phyloP scores from a whole-genome alignment of 1,140 invertebrate genomes.

The Araneus ventricosus region DNA sequence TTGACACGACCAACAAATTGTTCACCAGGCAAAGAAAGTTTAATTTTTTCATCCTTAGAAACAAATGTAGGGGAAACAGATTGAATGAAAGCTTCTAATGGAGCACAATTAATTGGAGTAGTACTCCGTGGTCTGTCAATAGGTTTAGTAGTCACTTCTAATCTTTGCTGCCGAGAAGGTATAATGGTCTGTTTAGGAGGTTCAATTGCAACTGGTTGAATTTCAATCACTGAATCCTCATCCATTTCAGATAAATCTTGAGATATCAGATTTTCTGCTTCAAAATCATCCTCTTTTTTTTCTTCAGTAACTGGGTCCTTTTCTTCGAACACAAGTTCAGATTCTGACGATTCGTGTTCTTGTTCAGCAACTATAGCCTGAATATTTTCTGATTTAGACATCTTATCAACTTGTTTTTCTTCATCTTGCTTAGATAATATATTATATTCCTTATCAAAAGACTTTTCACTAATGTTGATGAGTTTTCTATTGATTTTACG shows the following conservation, averaged over 20 bases:
- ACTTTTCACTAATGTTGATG: conserved; percentile 60
- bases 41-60: conserved; percentile 77
- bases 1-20: conserved; percentile 76
- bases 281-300: conserved; percentile 76
- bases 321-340: conserved; percentile 65
- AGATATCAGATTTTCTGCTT: conserved; percentile 76
- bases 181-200: conserved; percentile 79
- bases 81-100: conserved; percentile 86
- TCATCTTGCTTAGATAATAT: conserved; percentile 54
- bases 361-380: conserved; percentile 51
- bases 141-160: conserved; percentile 88
- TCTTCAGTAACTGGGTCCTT: background rate
- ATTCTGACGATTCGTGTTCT: conserved; percentile 70
- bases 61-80: conserved; percentile 76
- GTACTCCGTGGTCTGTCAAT: conserved; percentile 92
- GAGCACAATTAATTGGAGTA: conserved; percentile 88
- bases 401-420: conserved; percentile 49
- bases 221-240: conserved; percentile 73
- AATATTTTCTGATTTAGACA: conserved; percentile 57
- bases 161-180: conserved; percentile 87
- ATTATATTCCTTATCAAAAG: conserved; percentile 70
- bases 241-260: conserved; percentile 77
- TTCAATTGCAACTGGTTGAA: conserved; percentile 40
- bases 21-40: conserved; percentile 77
- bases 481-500: conserved; percentile 56